A percentile compares a stretch with the other conserved stretches of the same genome.
Evolutionary conservation across 2,888 invertebrate genomes (phyloP).

Genomic region (Acanthosoma haemorrhoidale): DNA sequence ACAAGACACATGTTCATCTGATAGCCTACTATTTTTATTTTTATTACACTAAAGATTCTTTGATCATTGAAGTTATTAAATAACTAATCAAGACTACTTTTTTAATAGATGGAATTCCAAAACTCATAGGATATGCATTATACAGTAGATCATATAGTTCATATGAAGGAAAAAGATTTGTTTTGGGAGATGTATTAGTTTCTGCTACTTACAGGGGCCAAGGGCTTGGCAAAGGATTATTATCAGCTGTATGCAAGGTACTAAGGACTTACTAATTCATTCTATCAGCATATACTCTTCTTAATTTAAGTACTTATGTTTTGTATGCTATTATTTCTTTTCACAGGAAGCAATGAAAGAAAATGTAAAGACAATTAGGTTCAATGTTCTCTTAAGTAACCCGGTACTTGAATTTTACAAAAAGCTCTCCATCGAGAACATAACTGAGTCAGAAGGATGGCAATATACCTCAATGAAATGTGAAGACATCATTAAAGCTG

Average conservation of each 20-base stretch:
- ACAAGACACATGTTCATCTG: no score
- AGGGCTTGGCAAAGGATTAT: constrained; percentile 62
- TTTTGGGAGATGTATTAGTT: constrained; percentile 83
- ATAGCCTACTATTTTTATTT: no score
- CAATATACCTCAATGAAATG: constrained; percentile 56
- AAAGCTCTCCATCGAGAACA: constrained; percentile 59
- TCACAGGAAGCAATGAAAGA: constrained; percentile 47
- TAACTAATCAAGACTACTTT: no score
- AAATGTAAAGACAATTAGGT: constrained; percentile 64
- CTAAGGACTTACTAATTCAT: neutral
- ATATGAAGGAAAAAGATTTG: constrained; percentile 62
- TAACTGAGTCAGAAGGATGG: constrained; percentile 64
- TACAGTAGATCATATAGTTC: constrained; percentile 23
- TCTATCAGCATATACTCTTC: neutral
- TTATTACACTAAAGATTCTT: no score
- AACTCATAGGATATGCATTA: constrained; percentile 27
- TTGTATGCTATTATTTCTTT: constrained; percentile 20
- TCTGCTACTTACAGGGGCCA: constrained; percentile 56
- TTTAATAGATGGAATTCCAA: neutral
- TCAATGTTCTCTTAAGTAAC: constrained; percentile 80
- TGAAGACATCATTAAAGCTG: constrained; percentile 34
- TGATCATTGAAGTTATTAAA: no score
- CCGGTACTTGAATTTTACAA: constrained; percentile 72
- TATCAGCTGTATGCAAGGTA: constrained; percentile 64
- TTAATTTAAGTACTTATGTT: neutral